Base-by-base conservation (phyloP, 1,140 invertebrate species). In the Calosoma granatense region DNA sequence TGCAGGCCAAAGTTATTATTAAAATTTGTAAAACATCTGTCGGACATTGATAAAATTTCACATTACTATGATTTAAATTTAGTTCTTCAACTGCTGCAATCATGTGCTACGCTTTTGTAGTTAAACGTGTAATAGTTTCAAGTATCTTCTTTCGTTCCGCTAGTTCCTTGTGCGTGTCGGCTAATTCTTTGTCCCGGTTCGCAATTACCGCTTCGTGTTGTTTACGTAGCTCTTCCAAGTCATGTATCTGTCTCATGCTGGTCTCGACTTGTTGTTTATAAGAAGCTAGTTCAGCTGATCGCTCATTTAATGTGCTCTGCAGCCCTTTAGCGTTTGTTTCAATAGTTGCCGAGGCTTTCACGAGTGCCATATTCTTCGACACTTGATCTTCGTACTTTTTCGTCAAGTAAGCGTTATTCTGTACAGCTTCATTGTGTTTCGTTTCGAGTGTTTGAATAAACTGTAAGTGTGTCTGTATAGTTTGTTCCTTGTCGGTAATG, bases 201-300 rank as follows among this genome's bases (percentile, higher is more conserved):
- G 47, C 15, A 62, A 54, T 14, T 41, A 21, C 30, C 63, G 63
- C 47, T 65, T 61, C 53, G 59, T 65, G 21, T 43, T 23, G 4
- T 17, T n/a, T n/a, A 66, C 43, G 51, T 62, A 59, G 17, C 55
- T 58, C 14, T 60, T 59, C 4, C 56, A 57, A 9, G 41, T 57
- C 56, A 63, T 63, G 21, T 43, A 56, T 47, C 57, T 60, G 0
- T 59, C 61, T 43, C 62, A 66, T 47, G 65, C 60, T 52, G 21
- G 12, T 51, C 12, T 53, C 11, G 20, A 53, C 53, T 36, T 55
- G 20, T 22, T 22, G 15, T 30, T 55, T 58, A 20, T 12, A 26
- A 21, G 53, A 26, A 1, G 51, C 26, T 36, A 21, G 56, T 54
- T 11, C 2, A 1, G 0, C 1, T 15, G 41, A 51, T 9, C 20